Base-by-base conservation (phyloP, 2,113 vertebrate genomes). In the Chiloscyllium plagiosum region DNA sequence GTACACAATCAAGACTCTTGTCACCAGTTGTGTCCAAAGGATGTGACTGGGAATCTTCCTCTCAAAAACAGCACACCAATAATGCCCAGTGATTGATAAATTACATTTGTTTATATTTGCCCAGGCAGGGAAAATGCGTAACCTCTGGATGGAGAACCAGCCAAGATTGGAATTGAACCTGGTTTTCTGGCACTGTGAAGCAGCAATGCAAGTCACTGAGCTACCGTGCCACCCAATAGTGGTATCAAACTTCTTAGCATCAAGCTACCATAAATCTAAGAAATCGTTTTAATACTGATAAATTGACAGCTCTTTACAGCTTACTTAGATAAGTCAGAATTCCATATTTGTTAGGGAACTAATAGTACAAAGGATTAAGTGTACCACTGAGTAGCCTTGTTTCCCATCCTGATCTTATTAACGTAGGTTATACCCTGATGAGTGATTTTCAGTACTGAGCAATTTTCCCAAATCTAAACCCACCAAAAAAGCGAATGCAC, bases 91-190 rank as follows among this genome's bases (percentile, higher is more conserved):
- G 94, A 33, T 52, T 95, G 42, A 70, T 72, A 42, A 29, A 42
- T 95, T 95, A 68, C 94, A 76, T 95, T 95, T 95, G 94, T 52
- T 95, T 95, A 50, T 10, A 95, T 70, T 76, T 10, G 4, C 56
- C 0, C 56, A 61, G 56, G 12, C 7, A 0, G 0, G 56, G 56
- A 61, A 6, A 61, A 61, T 61, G 10, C 8, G 10, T 0, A 61
- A 61, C 56, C 56, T 61, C 56, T 12, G 12, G 56, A 12, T 12
- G 12, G 56, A 12, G 7, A 47, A 61, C 12, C 56, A 61, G 56
- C 56, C 56, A 10, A 61, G 56, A 12, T 61, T 61, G 56, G 56
- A 61, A 61, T 61, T 61, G 56, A 61, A 61, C 56, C 8, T 61
- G 56, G 56, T 7, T 1, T 0, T 61, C 56, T 10, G 56, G 56